Conservation (phyloP, 2,888 invertebrate species). For the Pandemis cinnamomeana region DNA sequence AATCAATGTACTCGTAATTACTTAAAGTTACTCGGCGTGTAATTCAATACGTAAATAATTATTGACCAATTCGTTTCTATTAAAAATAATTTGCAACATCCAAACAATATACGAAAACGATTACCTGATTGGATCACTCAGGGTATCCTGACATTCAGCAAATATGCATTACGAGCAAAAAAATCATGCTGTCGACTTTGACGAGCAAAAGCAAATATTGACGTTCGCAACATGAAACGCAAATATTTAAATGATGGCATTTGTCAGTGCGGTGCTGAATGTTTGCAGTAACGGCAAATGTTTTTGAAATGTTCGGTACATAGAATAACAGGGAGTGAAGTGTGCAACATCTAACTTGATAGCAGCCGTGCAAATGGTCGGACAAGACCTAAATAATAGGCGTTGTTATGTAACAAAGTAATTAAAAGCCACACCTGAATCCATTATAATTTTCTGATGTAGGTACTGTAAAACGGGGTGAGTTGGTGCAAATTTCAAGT, state of each 20-base stretch:
- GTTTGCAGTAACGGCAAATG: background rate
- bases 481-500: too few relatives aligned
- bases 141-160: background rate
- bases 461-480: too few relatives aligned
- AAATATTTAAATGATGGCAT: conserved; percentile 30
- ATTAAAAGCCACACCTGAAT: too few relatives aligned
- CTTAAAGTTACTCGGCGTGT: background rate
- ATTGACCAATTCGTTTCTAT: background rate
- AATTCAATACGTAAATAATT: background rate
- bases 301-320: background rate
- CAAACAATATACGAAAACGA: background rate
- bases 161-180: conserved; percentile 8
- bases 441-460: too few relatives aligned
- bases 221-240: conserved; percentile 6
- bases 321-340: background rate
- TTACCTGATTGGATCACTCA: conserved; percentile 4
- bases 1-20: background rate
- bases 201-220: conserved; percentile 18
- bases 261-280: conserved; percentile 6
- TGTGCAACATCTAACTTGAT: background rate
- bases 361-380: background rate
- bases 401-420: background rate
- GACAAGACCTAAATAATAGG: background rate
- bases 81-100: background rate
- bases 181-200: conserved; percentile 5